Base-by-base conservation (phyloP, 2,797 vertebrate species). In the Acanthopagrus latus region DNA sequence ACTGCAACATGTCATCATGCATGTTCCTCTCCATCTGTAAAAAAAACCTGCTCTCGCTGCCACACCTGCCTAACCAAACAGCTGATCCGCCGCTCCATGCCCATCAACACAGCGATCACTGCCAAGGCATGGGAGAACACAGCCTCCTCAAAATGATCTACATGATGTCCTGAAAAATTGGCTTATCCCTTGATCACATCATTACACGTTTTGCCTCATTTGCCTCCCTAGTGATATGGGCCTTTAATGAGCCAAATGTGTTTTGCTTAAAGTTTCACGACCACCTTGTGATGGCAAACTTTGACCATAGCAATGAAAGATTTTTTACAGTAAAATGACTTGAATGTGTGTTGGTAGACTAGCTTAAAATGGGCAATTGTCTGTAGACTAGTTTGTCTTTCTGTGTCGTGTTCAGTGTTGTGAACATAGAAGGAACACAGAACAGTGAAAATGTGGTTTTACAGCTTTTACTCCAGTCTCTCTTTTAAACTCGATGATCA, bases 41-140 rank as follows among this genome's bases (percentile, higher is more conserved):
- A 80, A 81, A 80, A 81, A 86, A 74, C 76, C 59, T 75, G 80
- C 64, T 80, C 56, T 83, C 43, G 25, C 44, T 23, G 41, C 77
- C 81, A 88, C 86, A 90, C 83, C 86, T 87, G 86, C 81, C 59
- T n/a, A 55, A 81, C 41, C 65, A 86, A 82, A 82, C 82, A 85
- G 83, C 84, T 85, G 81, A 90, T 81, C 67, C 74, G 71, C 70
- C 79, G 85, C 71, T 71, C 44, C 27, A 2, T 64, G 59, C 77
- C 62, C 67, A 73, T 81, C 71, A 60, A 52, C 72, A 72, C 4
- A 62, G 50, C 38, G 41, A 62, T 73, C 75, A 54, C 38, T 48
- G 64, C 73, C 81, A 81, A 75, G 38, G 33, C 56, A 50, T 60
- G 21, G 57, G 70, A 74, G 68, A 85, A 63, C 50, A 12, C 52